phyloP scores from a whole-genome alignment of 1,140 invertebrate genomes.

The Pectinophora gossypiella region DNA sequence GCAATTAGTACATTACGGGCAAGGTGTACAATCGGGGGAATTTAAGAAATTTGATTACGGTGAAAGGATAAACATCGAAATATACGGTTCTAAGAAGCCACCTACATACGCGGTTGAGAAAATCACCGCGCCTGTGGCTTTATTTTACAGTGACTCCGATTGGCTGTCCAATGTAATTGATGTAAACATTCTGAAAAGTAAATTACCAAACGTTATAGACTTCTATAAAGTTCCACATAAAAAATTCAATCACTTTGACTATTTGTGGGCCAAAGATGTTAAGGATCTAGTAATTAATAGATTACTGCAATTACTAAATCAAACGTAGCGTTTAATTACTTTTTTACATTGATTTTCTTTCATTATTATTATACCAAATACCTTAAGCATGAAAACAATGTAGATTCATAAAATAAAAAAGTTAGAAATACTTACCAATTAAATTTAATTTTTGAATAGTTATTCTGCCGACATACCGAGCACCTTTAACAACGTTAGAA shows the following conservation, averaged over 20 bases:
- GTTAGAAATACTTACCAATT: too few relatives aligned
- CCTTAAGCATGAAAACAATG: too few relatives aligned
- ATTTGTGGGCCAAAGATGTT: conserved; percentile 71
- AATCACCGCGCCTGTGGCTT: conserved; percentile 77
- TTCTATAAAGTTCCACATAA: conserved; percentile 49
- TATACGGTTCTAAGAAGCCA: conserved; percentile 69
- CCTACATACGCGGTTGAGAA: conserved; percentile 78
- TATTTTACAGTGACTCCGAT: conserved; percentile 80
- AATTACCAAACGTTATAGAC: conserved; percentile 62
- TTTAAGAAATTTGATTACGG: conserved; percentile 69
- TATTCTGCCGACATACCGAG: too few relatives aligned
- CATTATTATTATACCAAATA: too few relatives aligned
- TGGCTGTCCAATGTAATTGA: conserved; percentile 72
- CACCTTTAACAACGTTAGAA: too few relatives aligned
- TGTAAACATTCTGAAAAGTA: conserved; percentile 44
- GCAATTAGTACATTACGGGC: conserved; percentile 83
- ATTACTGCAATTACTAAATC: conserved; percentile 19
- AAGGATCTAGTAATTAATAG: conserved; percentile 50
- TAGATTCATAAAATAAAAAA: too few relatives aligned
- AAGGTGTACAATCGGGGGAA: conserved; percentile 67
- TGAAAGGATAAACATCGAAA: conserved; percentile 40
- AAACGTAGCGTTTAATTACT: too few relatives aligned
- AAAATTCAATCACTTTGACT: conserved; percentile 76
- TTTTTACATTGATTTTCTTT: too few relatives aligned
- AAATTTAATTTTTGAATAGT: too few relatives aligned